phyloP scores from a whole-genome alignment of 2,113 vertebrate genomes.

The Rhombomys opimus region DNA sequence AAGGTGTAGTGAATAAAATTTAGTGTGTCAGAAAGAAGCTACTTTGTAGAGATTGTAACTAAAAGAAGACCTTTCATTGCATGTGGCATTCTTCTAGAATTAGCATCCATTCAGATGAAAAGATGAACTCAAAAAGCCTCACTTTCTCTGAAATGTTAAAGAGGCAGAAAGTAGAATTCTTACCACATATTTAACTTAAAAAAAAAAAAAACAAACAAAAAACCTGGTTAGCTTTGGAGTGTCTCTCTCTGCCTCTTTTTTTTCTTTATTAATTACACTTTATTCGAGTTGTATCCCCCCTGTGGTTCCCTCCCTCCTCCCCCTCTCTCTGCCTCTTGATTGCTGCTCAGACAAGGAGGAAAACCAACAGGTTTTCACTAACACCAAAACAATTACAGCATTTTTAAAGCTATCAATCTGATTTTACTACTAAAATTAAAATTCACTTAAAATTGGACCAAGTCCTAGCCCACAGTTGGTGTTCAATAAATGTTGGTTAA shows the following conservation, averaged over 20 bases:
- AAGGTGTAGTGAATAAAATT: not conserved
- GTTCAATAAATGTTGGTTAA: slow-evolving; percentile 12
- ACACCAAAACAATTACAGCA: slow-evolving; percentile 17
- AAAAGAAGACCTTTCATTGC: not conserved
- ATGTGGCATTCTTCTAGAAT: not conserved
- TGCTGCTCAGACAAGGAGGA: not conserved
- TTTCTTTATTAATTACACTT: no score
- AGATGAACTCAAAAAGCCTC: not conserved
- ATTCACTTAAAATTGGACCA: slow-evolving; percentile 40
- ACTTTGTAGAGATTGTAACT: slow-evolving; percentile 27
- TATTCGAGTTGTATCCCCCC: no score
- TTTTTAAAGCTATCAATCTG: slow-evolving; percentile 23
- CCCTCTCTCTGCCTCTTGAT: not conserved
- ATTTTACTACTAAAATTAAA: slow-evolving; percentile 49
- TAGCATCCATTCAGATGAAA: not conserved
- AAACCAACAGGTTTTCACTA: slow-evolving; percentile 11
- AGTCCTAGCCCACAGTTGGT: not conserved
- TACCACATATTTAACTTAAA: not conserved
- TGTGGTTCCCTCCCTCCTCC: no score
- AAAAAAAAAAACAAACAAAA: not conserved
- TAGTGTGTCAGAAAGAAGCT: not conserved
- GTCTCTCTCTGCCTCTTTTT: not conserved
- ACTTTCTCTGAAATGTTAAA: not conserved
- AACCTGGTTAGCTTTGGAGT: not conserved
- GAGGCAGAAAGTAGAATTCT: slow-evolving; percentile 23